These are phyloP conservation scores for Phocides pigmalion DNA, from an alignment of 1,140 invertebrate genomes.

Conservation along the genomic window DNA sequence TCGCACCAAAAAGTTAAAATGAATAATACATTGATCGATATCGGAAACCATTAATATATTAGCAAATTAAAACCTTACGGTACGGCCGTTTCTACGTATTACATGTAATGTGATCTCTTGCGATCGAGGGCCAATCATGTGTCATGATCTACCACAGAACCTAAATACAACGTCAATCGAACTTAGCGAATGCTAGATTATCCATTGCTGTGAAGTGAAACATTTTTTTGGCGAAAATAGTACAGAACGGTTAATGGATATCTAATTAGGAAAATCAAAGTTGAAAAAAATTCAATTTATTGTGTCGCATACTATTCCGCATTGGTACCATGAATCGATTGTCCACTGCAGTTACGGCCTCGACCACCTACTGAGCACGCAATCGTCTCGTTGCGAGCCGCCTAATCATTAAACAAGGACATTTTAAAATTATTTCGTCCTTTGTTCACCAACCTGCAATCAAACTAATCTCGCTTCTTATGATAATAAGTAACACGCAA, in stretches of 20 bases:
- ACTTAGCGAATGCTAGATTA: background rate
- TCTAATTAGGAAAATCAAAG: slow-evolving; percentile 33
- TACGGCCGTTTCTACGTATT: slow-evolving; percentile 9
- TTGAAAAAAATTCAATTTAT: slow-evolving; percentile 56
- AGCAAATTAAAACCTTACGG: slow-evolving; percentile 26
- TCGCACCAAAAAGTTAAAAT: background rate
- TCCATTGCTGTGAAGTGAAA: slow-evolving; percentile 5
- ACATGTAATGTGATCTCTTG: slow-evolving; percentile 6
- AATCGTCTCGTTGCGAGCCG: slow-evolving; percentile 56
- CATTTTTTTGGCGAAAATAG: slow-evolving; percentile 1
- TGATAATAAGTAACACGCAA: slow-evolving; percentile 11
- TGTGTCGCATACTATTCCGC: slow-evolving; percentile 69
- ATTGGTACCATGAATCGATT: slow-evolving; percentile 74
- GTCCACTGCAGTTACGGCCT: slow-evolving; percentile 70
- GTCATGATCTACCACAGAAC: background rate
- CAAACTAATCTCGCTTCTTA: slow-evolving; percentile 16
- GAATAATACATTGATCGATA: slow-evolving; percentile 3
- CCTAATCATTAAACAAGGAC: slow-evolving; percentile 54
- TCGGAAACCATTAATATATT: slow-evolving; percentile 22
- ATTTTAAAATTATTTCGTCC: slow-evolving; percentile 45
- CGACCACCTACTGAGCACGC: slow-evolving; percentile 66
- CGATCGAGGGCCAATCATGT: slow-evolving; percentile 9
- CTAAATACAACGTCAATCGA: slow-evolving; percentile 3
- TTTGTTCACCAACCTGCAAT: slow-evolving; percentile 11
- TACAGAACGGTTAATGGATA: slow-evolving; percentile 25